These are phyloP conservation scores for Manis crassicaudata DNA, from an alignment of 2,797 vertebrate species.

Conservation along the genomic window DNA sequence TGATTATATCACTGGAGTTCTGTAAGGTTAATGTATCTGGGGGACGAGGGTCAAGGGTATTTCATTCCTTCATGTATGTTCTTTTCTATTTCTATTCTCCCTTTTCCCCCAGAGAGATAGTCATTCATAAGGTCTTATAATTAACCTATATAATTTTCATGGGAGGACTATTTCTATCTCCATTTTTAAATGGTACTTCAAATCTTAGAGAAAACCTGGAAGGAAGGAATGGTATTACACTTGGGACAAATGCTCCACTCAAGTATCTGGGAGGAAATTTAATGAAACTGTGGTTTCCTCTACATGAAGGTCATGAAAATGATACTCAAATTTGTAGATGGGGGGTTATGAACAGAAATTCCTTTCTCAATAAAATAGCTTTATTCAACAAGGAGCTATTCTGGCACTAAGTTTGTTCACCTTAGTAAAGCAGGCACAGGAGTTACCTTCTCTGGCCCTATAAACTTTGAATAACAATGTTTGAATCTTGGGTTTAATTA, in stretches of 20 bases:
- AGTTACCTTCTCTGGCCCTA: background rate
- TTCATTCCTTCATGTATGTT: background rate
- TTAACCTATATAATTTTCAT: background rate
- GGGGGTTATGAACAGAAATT: background rate
- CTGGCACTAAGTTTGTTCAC: constrained; percentile 39
- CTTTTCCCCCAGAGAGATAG: background rate
- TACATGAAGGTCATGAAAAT: constrained; percentile 19
- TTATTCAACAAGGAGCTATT: background rate
- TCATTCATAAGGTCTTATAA: background rate
- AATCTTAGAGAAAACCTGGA: background rate
- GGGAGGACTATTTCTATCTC: background rate
- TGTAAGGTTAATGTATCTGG: constrained; percentile 53
- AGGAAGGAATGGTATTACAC: background rate
- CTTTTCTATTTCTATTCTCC: background rate
- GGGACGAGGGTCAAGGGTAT: background rate
- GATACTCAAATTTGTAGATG: background rate
- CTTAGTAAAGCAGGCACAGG: background rate
- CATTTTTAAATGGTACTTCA: constrained; percentile 13
- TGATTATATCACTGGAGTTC: constrained; percentile 48
- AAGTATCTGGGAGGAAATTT: background rate
- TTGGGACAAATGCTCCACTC: background rate
- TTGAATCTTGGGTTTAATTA: background rate
- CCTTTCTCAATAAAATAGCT: background rate
- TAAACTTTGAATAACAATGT: background rate
- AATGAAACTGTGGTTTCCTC: background rate